Base-by-base conservation (phyloP, 2,888 invertebrate genomes). In the Pammene fasciana region DNA sequence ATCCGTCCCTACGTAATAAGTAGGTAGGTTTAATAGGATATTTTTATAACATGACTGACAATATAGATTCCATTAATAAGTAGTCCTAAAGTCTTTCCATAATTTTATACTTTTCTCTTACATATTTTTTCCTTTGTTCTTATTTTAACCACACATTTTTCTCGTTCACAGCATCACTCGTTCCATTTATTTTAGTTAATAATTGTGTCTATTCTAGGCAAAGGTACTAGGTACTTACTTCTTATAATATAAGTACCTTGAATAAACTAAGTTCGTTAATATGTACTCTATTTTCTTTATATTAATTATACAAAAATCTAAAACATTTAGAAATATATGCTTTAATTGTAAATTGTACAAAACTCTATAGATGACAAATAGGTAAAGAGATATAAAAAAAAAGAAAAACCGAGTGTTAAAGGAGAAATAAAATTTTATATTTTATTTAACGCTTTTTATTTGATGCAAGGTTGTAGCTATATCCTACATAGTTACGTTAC, bases 281-380 rank as follows among this genome's bases (percentile, higher is more conserved):
- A 55, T 41, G 46, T 46, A 14, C 59, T 60, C 55, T 14, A 56
- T 67, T 71, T 71, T 57, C 43, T 55, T 45, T 54, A 50, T 56
- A 62, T 43, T 61, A 14, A 54, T 62, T 60, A 46, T 62, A 48
- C 14, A 46, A 26, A 45, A 18, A 65, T 60, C 65, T 55, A 46
- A 59, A 57, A 36, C 43, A 59, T 67, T 34, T 52, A 61, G 45
- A 67, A 67, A 59, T 45, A 56, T 72, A 70, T 73, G 76, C 77
- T 78, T 79, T 78, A 78, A 78, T 74, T 75, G 72, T 76, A 75
- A 75, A 75, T 75, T 78, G 78, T 80, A 80, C 79, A 80, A 81
- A 76, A 74, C 13, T 55, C 59, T 52, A 61, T 48, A 26, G 26
- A 67, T 34, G 48, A 56, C 56, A 57, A 57, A 64, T 38, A 26